phyloP scores from a whole-genome alignment of 2,797 vertebrate species.

The Pagetopsis macropterus region DNA sequence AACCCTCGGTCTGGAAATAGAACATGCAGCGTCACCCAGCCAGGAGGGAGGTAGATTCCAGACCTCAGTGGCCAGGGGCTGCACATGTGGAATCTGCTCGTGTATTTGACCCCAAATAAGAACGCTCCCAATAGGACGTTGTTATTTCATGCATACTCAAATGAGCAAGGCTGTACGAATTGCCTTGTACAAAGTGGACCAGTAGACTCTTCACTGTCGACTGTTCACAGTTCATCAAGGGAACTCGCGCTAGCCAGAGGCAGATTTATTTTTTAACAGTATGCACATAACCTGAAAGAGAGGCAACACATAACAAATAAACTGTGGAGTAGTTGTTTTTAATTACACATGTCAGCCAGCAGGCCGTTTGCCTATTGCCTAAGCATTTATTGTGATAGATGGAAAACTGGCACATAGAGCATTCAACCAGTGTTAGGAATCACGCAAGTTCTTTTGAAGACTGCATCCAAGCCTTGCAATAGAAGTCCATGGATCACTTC shows the following conservation, averaged over 20 bases:
- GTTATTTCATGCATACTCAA: constrained; percentile 81
- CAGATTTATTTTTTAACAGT: constrained; percentile 63
- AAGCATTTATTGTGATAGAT: constrained; percentile 39
- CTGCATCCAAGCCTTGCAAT: constrained; percentile 2
- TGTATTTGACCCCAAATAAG: constrained; percentile 78
- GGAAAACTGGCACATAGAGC: constrained; percentile 33
- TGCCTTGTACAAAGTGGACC: constrained; percentile 66
- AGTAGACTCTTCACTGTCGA: constrained; percentile 51
- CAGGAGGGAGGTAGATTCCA: constrained; percentile 79
- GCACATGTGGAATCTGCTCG: constrained; percentile 78
- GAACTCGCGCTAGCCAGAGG: constrained; percentile 62
- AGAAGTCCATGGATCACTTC: neutral
- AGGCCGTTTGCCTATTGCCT: constrained; percentile 53
- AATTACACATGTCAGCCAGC: constrained; percentile 53
- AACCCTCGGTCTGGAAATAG: constrained; percentile 84
- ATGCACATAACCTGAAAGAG: constrained; percentile 65
- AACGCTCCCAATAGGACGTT: constrained; percentile 75
- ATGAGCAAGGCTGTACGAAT: constrained; percentile 72
- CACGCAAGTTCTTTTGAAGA: constrained; percentile 19
- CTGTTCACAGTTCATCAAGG: constrained; percentile 73
- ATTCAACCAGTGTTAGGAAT: constrained; percentile 36
- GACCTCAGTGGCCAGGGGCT: constrained; percentile 74
- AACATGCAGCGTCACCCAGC: constrained; percentile 83
- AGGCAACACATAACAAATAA: constrained; percentile 62
- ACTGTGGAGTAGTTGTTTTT: constrained; percentile 51